Evolutionary conservation across 2,888 invertebrate genomes (phyloP).

Genomic region (Glaucopsyche alexis): DNA sequence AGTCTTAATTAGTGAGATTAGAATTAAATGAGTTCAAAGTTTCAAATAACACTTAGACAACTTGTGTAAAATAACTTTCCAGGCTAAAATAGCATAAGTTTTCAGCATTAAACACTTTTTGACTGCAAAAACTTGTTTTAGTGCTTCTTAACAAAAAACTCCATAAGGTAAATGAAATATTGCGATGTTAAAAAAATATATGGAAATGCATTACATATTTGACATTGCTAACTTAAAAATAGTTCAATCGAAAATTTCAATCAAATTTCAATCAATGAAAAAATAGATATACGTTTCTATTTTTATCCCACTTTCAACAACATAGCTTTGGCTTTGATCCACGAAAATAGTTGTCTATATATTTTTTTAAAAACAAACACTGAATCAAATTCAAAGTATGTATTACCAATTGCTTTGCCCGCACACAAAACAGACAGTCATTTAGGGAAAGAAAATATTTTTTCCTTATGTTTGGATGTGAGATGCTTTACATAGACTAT

Average conservation of each 20-base stretch:
- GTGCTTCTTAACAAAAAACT: too few relatives aligned
- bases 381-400: background rate
- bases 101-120: too few relatives aligned
- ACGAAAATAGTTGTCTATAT: conserved; percentile 30
- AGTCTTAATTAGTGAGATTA: conserved; percentile 10
- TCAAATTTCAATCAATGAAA: background rate
- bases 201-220: too few relatives aligned
- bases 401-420: background rate
- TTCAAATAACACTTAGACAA: background rate
- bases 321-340: conserved; percentile 25
- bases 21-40: conserved; percentile 2
- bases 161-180: too few relatives aligned
- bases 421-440: background rate
- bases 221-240: too few relatives aligned
- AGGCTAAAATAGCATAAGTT: too few relatives aligned
- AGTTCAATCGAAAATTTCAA: background rate
- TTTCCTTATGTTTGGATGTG: background rate
- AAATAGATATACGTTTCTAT: background rate
- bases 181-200: too few relatives aligned
- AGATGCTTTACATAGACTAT: too few relatives aligned
- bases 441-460: background rate
- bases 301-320: background rate
- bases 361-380: conserved; percentile 26
- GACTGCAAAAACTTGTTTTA: too few relatives aligned
- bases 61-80: background rate